Percentiles rank a stretch among this genome's conserved stretches.
Conservation (phyloP, 2,888 invertebrate genomes). For the Sarcophaga variegata region DNA sequence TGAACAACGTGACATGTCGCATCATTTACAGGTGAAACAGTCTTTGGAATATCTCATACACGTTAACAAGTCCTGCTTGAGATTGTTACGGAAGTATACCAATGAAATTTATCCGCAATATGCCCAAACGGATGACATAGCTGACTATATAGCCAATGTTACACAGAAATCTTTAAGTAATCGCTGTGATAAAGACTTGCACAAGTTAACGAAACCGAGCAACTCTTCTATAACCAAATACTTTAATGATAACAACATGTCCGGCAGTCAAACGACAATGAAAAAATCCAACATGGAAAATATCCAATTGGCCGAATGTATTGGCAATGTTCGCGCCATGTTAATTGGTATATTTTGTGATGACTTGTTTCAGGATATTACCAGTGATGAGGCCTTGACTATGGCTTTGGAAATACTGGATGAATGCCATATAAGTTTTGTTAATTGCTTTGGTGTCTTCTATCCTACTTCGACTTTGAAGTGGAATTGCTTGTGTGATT, state of each 20-base stretch:
- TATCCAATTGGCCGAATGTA: conserved; percentile 90
- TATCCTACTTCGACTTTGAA: conserved; percentile 96
- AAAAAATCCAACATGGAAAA: conserved; percentile 84
- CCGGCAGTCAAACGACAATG: conserved; percentile 62
- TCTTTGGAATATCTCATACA: conserved; percentile 93
- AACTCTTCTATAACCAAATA: conserved; percentile 50
- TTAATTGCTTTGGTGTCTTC: conserved; percentile 96
- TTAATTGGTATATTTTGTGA: conserved; percentile 93
- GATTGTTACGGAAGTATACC: conserved; percentile 92
- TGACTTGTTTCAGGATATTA: conserved; percentile 82
- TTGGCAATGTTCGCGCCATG: conserved; percentile 91
- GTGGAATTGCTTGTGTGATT: conserved; percentile 94
- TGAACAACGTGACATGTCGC: conserved; percentile 82
- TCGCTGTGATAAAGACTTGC: conserved; percentile 22
- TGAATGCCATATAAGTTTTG: conserved; percentile 95
- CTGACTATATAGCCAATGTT: conserved; percentile 59
- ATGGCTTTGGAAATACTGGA: conserved; percentile 90
- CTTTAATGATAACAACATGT: conserved; percentile 54
- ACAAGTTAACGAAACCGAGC: conserved; percentile 41
- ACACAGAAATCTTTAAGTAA: conserved; percentile 47
- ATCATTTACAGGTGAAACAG: conserved; percentile 83
- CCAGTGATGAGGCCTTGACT: conserved; percentile 80
- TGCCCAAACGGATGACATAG: conserved; percentile 74
- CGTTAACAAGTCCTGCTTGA: conserved; percentile 91
- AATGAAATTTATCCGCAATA: conserved; percentile 95